Percentiles rank a stretch among this genome's conserved stretches.
phyloP scores from a whole-genome alignment of 2,113 vertebrate genomes.

The Oncorhynchus tshawytscha region DNA sequence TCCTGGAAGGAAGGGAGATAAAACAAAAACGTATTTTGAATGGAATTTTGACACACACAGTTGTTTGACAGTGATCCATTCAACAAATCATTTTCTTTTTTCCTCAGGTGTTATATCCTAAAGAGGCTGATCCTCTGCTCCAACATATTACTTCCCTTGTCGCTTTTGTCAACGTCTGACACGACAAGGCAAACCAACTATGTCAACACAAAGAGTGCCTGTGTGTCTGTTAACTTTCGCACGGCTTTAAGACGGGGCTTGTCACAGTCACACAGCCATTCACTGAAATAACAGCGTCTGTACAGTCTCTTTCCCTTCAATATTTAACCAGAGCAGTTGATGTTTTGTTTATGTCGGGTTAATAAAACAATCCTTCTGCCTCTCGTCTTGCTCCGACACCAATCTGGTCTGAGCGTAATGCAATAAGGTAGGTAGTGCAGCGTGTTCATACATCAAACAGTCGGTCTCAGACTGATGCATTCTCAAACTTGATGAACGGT shows the following conservation, averaged over 20 bases:
- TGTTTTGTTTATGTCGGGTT: neutral
- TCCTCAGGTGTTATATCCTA: neutral
- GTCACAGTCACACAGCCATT: neutral
- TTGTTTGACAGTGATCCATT: neutral
- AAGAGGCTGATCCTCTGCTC: neutral
- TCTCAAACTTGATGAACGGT: neutral
- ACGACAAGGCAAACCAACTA: neutral
- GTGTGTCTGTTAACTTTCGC: neutral
- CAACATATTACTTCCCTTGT: neutral
- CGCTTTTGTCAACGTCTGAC: slow-evolving; percentile 7
- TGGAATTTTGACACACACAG: neutral
- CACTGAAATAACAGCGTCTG: neutral
- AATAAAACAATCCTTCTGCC: neutral
- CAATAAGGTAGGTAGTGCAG: no score
- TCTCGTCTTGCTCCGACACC: neutral
- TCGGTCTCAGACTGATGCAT: neutral
- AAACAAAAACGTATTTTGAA: neutral
- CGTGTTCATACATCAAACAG: no score
- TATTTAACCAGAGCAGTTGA: neutral
- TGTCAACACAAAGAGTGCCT: slow-evolving; percentile 1
- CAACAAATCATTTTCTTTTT: neutral
- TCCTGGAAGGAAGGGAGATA: neutral
- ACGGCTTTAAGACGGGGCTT: neutral
- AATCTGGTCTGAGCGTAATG: no score
- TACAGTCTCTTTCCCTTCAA: neutral